Percentiles rank a stretch among this genome's conserved stretches.
phyloP scores from a whole-genome alignment of 2,113 vertebrate genomes.

The Rhea americana region DNA sequence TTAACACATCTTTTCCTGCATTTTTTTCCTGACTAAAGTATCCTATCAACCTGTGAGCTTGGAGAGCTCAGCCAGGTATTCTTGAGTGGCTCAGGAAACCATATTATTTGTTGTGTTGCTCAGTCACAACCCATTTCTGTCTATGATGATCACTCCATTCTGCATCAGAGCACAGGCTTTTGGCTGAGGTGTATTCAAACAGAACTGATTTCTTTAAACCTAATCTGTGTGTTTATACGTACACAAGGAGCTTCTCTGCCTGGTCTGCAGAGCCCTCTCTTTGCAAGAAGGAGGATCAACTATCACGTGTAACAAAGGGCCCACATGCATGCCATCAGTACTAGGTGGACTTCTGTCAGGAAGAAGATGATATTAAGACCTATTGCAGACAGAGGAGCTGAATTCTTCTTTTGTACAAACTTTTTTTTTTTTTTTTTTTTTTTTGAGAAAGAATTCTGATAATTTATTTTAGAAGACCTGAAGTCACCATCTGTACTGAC shows the following conservation, averaged over 20 bases:
- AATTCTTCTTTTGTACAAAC: too few species aligned
- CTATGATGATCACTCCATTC: neutral
- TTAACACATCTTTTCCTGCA: neutral
- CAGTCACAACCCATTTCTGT: neutral
- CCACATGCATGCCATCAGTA: neutral
- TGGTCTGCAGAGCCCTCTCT: neutral
- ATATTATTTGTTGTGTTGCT: neutral
- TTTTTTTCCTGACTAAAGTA: neutral
- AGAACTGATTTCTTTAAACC: neutral
- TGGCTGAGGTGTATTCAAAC: neutral
- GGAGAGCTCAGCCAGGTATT: neutral
- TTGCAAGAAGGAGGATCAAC: neutral
- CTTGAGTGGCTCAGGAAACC: neutral
- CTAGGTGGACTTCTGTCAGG: neutral
- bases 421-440: neutral
- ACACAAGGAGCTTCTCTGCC: neutral
- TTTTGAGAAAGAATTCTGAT: neutral
- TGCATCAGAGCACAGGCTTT: neutral
- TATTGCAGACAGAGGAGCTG: neutral
- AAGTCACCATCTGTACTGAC: neutral
- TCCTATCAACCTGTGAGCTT: neutral
- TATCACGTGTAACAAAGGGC: rapidly evolving
- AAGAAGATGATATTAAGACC: neutral
- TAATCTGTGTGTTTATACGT: neutral
- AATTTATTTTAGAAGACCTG: neutral